Conservation (phyloP, 2,113 vertebrate species). For the Orycteropus afer region DNA sequence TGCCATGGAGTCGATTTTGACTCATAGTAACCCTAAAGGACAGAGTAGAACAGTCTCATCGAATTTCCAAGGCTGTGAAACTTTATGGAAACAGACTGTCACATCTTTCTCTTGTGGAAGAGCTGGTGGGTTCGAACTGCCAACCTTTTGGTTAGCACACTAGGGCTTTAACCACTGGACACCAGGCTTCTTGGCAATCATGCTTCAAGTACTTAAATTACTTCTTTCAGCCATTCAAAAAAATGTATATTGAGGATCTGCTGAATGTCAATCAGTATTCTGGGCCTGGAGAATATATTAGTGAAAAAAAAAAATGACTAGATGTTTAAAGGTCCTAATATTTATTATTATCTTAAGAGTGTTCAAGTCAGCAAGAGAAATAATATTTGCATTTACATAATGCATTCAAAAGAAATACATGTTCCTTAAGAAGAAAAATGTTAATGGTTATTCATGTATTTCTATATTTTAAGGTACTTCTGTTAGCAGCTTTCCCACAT, state of each 20-base stretch:
- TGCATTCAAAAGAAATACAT: constrained; percentile 8
- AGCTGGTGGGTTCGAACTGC: no score
- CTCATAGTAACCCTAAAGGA: background rate
- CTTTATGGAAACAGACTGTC: background rate
- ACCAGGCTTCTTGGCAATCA: background rate
- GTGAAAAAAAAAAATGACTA: constrained; percentile 10
- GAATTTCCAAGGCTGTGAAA: background rate
- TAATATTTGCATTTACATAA: constrained; percentile 45
- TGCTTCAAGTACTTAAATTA: constrained; percentile 46
- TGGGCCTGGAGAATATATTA: background rate
- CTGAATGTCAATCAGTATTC: background rate
- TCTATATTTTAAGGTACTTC: constrained; percentile 49
- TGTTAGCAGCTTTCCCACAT: constrained; percentile 18
- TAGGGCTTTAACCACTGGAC: background rate
- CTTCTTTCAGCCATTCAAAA: background rate
- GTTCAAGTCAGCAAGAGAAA: constrained; percentile 13
- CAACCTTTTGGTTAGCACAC: background rate
- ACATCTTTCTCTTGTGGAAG: background rate
- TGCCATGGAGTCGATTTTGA: background rate
- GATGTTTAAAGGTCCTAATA: background rate
- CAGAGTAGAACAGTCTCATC: background rate
- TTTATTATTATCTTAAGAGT: constrained; percentile 27
- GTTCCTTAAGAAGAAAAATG: constrained; percentile 51
- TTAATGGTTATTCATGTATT: constrained; percentile 16
- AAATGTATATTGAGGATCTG: background rate